Percentiles rank a stretch among this genome's conserved stretches.
Evolutionary conservation across 2,888 invertebrate species (phyloP).

Genomic region (Drosophila acutilabella): DNA sequence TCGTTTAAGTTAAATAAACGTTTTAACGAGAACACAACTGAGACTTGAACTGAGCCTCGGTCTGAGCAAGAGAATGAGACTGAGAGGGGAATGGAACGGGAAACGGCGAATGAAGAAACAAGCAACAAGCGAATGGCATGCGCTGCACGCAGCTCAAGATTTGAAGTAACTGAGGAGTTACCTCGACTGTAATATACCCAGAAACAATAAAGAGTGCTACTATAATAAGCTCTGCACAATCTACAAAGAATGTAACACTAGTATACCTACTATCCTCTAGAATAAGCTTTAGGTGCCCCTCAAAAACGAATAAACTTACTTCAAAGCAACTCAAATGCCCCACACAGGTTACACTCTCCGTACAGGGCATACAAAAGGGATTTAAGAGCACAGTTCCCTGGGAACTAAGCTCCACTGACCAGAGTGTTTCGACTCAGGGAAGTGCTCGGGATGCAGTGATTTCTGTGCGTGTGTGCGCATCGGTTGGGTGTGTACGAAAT

Average conservation of each 20-base stretch:
- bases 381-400: conserved; percentile 23
- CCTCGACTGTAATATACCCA: background rate
- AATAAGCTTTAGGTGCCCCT: too few relatives aligned
- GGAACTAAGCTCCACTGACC: conserved; percentile 7
- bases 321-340: too few relatives aligned
- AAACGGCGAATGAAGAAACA: conserved; percentile 24
- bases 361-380: conserved; percentile 27
- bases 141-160: conserved; percentile 66
- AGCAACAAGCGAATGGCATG: conserved; percentile 75
- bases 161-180: background rate
- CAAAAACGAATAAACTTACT: too few relatives aligned
- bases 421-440: background rate
- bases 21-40: conserved; percentile 77
- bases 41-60: conserved; percentile 13
- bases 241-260: too few relatives aligned
- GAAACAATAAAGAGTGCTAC: background rate
- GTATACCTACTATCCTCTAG: too few relatives aligned
- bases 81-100: conserved; percentile 22
- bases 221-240: too few relatives aligned
- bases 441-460: background rate
- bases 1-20: conserved; percentile 82
- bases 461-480: conserved; percentile 46
- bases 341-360: background rate
- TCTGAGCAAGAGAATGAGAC: background rate
- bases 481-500: conserved; percentile 77